Evolutionary conservation across 2,797 vertebrate genomes (phyloP).

Genomic region (Melanotaenia boesemani): DNA sequence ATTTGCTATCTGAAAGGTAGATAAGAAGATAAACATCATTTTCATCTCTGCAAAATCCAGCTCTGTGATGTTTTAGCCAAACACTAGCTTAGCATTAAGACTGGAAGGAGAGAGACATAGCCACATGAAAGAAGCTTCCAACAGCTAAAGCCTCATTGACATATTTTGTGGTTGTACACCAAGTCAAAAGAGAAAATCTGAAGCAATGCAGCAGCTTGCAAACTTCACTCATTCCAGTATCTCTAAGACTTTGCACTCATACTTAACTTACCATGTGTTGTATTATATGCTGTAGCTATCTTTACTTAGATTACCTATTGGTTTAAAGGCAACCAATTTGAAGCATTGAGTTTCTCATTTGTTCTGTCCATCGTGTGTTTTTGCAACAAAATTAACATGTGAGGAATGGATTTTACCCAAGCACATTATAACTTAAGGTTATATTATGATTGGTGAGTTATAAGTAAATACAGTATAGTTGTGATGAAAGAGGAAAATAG

Average conservation of each 20-base stretch:
- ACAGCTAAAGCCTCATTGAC: constrained; percentile 3
- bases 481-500: no score
- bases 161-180: background rate
- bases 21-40: constrained; percentile 27
- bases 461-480: no score
- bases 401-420: background rate
- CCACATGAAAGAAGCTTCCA: constrained; percentile 3
- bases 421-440: background rate
- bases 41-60: constrained; percentile 23
- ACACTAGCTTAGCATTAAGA: constrained; percentile 2
- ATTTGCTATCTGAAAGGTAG: constrained; percentile 22
- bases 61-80: constrained; percentile 14
- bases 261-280: background rate
- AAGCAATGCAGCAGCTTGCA: background rate
- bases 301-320: background rate
- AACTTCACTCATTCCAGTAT: background rate
- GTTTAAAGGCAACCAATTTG: background rate
- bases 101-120: background rate
- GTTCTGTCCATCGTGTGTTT: background rate
- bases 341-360: background rate
- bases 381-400: background rate
- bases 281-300: background rate
- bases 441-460: background rate
- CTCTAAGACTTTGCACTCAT: background rate
- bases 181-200: background rate